Evolutionary conservation across 2,797 vertebrate genomes (phyloP), one percentile per base, ranked within the genome.

Genomic region (Labroides dimidiatus): DNA sequence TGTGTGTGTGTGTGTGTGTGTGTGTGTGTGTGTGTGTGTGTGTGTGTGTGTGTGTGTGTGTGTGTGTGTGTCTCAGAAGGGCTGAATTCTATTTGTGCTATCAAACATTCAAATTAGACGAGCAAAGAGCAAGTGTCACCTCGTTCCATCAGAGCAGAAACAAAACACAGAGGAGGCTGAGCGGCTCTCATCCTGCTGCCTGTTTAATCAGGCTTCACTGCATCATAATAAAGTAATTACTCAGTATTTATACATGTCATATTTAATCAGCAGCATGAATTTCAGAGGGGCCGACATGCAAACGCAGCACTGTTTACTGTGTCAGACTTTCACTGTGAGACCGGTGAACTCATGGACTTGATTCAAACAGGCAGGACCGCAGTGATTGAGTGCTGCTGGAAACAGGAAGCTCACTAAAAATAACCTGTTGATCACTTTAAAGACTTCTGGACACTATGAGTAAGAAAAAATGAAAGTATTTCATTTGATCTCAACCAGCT

Each of bases 191-290:
- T 33, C 27, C 61, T 24, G 64, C 52, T 52, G 57, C 64, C 58
- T 69, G 65, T 69, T 69, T 64, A 69, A 78, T 78, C 65, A 69
- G 64, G n/a, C 50, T 19, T 65, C 24, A 3, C 56, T 49, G 50
- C 56, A 77, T 66, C 52, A 47, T 44, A 61, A 69, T 64, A 41
- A 64, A 68, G 69, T 55, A 69, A 78, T 64, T 78, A 73, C 27
- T 78, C 59, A 59, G 21, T 64, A 45, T 55, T 72, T 69, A 64
- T 49, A 60, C 4, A 23, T 60, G 64, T 59, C 60, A 60, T 55
- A 50, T 50, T 64, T 60, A 59, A 78, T 78, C 59, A 69, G 59
- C 15, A 13, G 53, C 36, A 36, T 58, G 43, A 10, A n/a, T 62
- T 51, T 62, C 37, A 54, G 57, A 63, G 58, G 53, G 30, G 59